phyloP scores from a whole-genome alignment of 92 coral and sea anemone genomes.

The Muricea muricata region DNA sequence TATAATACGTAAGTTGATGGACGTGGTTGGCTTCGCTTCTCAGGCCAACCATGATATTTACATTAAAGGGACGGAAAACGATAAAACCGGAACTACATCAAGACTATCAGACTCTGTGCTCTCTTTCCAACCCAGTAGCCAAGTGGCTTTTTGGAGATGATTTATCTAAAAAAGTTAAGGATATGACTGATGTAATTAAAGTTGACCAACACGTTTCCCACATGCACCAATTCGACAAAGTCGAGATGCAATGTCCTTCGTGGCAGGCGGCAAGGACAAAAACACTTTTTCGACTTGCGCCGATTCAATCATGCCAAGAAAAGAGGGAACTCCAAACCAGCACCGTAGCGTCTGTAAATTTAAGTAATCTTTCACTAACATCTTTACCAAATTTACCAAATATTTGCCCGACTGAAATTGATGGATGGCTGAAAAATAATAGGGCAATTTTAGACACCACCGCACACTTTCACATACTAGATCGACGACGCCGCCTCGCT shows the following conservation, averaged over 20 bases:
- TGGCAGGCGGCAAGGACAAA: not conserved
- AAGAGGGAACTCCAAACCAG: not conserved
- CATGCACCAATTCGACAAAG: not conserved
- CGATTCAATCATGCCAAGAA: not conserved
- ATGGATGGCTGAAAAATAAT: not conserved
- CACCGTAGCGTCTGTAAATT: not conserved
- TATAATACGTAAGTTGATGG: not conserved
- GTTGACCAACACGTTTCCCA: slow-evolving; percentile 5
- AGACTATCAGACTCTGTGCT: not conserved
- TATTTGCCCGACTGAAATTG: not conserved
- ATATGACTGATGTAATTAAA: not conserved
- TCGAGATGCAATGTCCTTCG: no score
- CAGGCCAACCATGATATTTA: not conserved
- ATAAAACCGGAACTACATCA: not conserved
- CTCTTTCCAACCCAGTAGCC: slow-evolving; percentile 7
- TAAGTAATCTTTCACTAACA: not conserved
- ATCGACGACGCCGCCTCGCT: not conserved
- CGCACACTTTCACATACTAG: not conserved
- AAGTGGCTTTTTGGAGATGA: slow-evolving; percentile 1
- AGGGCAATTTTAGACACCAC: not conserved
- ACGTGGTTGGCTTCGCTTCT: not conserved
- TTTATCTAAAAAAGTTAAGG: not conserved
- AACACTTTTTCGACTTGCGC: not conserved
- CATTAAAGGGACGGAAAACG: no score
- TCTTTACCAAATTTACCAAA: not conserved